Percentiles rank a stretch among this genome's conserved stretches.
These are phyloP conservation scores for Sisyra nigra DNA, from an alignment of 2,888 invertebrate species.

Conservation along the genomic window DNA sequence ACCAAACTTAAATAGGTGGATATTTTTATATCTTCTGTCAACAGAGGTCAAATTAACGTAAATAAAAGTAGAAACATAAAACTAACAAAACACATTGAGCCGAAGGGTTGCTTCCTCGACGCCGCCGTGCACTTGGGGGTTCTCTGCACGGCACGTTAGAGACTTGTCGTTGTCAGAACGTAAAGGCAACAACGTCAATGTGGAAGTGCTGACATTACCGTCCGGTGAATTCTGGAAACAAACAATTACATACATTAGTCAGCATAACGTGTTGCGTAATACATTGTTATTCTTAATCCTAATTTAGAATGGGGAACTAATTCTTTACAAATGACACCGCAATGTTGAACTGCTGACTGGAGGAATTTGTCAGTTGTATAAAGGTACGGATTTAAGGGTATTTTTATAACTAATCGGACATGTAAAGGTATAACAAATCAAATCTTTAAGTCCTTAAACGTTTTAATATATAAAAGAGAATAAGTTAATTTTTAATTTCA, in stretches of 20 bases:
- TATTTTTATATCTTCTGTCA: not conserved
- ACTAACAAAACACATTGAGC: conserved; percentile 80
- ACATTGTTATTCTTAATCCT: too few relatives aligned
- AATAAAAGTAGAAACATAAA: conserved; percentile 10
- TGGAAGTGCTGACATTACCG: conserved; percentile 67
- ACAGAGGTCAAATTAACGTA: not conserved
- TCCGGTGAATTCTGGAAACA: conserved; percentile 55
- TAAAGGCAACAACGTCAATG: conserved; percentile 55
- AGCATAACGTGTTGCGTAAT: not conserved
- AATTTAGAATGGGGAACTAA: too few relatives aligned
- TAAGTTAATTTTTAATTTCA: too few relatives aligned
- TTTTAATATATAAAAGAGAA: too few relatives aligned
- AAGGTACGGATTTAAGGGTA: too few relatives aligned
- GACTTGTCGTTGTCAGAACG: conserved; percentile 63
- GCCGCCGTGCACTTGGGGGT: conserved; percentile 53
- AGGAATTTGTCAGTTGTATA: too few relatives aligned
- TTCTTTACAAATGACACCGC: too few relatives aligned
- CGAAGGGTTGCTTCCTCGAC: conserved; percentile 64
- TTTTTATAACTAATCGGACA: too few relatives aligned
- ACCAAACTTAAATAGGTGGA: too few relatives aligned
- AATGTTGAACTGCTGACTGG: too few relatives aligned
- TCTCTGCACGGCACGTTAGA: conserved; percentile 67
- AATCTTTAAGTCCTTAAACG: too few relatives aligned
- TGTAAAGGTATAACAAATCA: too few relatives aligned
- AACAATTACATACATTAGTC: conserved; percentile 2